A percentile compares a stretch with the other conserved stretches of the same genome.
These are phyloP conservation scores for Channallabes apus DNA, from an alignment of 2,797 vertebrate genomes.

Conservation along the genomic window DNA sequence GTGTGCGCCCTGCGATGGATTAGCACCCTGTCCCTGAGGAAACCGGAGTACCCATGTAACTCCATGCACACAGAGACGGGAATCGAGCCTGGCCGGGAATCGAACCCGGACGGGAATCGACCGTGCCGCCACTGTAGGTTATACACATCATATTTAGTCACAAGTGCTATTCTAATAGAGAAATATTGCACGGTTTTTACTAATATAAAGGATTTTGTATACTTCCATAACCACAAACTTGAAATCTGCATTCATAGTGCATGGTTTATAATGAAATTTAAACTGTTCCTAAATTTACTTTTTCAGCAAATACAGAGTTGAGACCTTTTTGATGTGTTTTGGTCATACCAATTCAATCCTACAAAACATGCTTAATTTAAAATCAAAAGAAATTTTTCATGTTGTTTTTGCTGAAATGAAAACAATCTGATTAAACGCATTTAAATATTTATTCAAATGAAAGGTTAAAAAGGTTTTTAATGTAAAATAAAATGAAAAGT, in stretches of 20 bases:
- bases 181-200: neutral
- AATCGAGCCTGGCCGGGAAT: no score
- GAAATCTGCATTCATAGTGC: neutral
- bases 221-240: neutral
- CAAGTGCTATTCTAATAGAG: neutral
- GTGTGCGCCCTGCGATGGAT: no score
- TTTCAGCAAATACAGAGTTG: neutral
- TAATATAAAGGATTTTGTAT: neutral
- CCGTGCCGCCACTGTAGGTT: no score
- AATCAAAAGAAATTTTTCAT: neutral
- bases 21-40: no score
- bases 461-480: slow-evolving; percentile 32
- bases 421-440: neutral
- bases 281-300: neutral
- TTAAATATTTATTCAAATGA: slow-evolving; percentile 16
- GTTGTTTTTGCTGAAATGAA: neutral
- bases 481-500: slow-evolving; percentile 36
- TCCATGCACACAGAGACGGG: no score
- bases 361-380: neutral
- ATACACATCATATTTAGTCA: neutral
- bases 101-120: no score
- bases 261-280: neutral
- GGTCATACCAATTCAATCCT: no score
- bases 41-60: no score
- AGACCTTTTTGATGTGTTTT: neutral